These are phyloP conservation scores for Apteryx mantelli DNA, from an alignment of 2,113 vertebrate genomes.

Conservation along the genomic window DNA sequence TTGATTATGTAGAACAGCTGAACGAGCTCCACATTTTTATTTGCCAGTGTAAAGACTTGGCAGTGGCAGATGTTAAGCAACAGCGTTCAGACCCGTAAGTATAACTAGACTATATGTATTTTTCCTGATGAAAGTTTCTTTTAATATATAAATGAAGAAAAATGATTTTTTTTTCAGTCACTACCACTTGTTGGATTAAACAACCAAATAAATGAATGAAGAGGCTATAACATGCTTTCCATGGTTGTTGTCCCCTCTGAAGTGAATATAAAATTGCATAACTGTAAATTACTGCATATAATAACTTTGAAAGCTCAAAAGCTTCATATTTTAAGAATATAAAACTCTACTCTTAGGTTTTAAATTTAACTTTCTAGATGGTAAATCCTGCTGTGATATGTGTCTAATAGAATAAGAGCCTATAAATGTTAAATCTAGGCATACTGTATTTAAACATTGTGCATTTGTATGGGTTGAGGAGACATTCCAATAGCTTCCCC, in stretches of 20 bases:
- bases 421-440: background rate
- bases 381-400: background rate
- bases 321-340: background rate
- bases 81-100: conserved; percentile 94
- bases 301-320: background rate
- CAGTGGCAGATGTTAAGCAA: conserved; percentile 86
- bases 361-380: background rate
- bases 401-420: background rate
- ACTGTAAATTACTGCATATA: background rate
- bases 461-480: background rate
- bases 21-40: conserved; percentile 92
- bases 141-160: background rate
- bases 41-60: conserved; percentile 89
- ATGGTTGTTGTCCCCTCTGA: background rate
- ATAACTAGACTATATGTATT: background rate
- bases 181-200: background rate
- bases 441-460: background rate
- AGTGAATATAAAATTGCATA: background rate
- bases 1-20: conserved; percentile 90
- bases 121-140: background rate
- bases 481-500: background rate
- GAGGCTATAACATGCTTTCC: background rate
- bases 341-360: background rate
- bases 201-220: background rate
- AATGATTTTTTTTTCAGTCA: background rate